Percentiles rank a stretch among this genome's conserved stretches.
Conservation (phyloP, 1,140 invertebrate species). For the Lepidurus arcticus region DNA sequence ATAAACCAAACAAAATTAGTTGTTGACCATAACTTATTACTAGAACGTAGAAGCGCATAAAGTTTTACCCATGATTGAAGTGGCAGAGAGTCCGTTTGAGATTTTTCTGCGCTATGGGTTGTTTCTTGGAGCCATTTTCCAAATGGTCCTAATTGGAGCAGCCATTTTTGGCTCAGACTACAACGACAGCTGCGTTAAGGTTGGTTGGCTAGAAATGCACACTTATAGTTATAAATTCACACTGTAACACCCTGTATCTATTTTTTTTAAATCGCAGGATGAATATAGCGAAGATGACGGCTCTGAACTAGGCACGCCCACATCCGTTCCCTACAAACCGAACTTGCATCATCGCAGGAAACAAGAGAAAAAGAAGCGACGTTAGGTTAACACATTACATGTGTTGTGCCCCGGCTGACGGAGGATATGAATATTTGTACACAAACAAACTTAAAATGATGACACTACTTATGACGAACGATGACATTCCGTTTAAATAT, state of each 20-base stretch:
- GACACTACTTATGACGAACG: too few species aligned
- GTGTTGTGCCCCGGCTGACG: too few species aligned
- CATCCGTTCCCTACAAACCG: conserved; percentile 50
- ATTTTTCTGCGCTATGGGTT: conserved; percentile 59
- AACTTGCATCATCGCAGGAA: conserved; percentile 47
- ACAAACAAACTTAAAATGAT: too few species aligned
- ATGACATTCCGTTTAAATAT: too few species aligned
- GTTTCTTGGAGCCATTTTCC: conserved; percentile 63
- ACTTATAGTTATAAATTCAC: conserved; percentile 15
- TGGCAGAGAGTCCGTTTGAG: conserved; percentile 53
- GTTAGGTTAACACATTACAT: conserved; percentile 40
- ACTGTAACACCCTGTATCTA: conserved; percentile 25
- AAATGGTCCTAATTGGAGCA: conserved; percentile 59
- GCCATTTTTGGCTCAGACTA: conserved; percentile 56
- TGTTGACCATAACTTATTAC: too few species aligned
- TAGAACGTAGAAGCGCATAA: too few species aligned
- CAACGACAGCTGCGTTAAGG: conserved; percentile 40
- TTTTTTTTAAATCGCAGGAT: conserved; percentile 39
- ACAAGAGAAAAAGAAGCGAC: conserved; percentile 53
- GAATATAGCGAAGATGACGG: conserved; percentile 51
- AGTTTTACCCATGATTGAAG: conserved; percentile 34
- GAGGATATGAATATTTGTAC: too few species aligned
- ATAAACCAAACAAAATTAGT: too few species aligned
- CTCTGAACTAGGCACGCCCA: conserved; percentile 56
- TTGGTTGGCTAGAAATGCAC: conserved; percentile 35